Evolutionary conservation across 2,113 vertebrate species (phyloP).

Genomic region (Euleptes europaea): DNA sequence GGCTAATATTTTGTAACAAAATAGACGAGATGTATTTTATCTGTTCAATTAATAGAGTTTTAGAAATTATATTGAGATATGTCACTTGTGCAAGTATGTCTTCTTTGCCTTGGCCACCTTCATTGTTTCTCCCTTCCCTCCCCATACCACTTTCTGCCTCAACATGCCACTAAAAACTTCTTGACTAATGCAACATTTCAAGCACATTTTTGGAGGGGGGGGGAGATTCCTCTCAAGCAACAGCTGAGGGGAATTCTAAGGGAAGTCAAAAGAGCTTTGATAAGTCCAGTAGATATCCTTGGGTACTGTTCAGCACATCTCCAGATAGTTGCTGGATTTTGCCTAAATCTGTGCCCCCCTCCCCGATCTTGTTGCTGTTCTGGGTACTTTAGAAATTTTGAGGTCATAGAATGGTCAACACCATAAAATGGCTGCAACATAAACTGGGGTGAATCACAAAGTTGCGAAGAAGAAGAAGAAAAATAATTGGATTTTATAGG

Average conservation of each 20-base stretch:
- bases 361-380: too few relatives aligned
- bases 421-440: too few relatives aligned
- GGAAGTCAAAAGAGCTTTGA: neutral
- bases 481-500: too few relatives aligned
- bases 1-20: constrained; percentile 83
- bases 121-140: neutral
- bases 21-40: constrained; percentile 83
- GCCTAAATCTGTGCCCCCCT: neutral
- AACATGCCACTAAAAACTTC: neutral
- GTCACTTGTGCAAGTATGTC: constrained; percentile 70
- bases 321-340: neutral
- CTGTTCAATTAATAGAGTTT: constrained; percentile 83
- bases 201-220: neutral
- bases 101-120: constrained; percentile 49
- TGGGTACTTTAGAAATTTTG: too few relatives aligned
- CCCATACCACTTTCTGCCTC: rapidly evolving
- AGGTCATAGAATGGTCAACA: too few relatives aligned
- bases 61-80: constrained; percentile 83
- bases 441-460: too few relatives aligned
- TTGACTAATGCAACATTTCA: neutral
- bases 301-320: neutral
- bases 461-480: too few relatives aligned
- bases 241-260: neutral
- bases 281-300: too few relatives aligned
- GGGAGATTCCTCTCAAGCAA: neutral